Evolutionary conservation across 2,113 vertebrate species (phyloP), one percentile per base, ranked within the genome.

Genomic region (Syngnathus scovelli): DNA sequence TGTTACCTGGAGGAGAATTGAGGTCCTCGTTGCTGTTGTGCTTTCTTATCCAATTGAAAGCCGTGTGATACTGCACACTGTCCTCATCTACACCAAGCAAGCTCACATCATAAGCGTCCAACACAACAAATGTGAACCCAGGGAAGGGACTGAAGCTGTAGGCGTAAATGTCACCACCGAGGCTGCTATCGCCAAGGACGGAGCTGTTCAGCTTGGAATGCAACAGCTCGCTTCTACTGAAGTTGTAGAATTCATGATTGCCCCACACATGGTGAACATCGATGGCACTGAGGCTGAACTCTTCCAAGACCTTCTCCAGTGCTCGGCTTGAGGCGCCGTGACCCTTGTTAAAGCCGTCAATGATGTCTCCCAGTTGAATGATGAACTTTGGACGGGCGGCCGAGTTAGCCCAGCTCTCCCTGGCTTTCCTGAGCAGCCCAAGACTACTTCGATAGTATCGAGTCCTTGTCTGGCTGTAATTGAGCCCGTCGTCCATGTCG

Each of bases 211-310:
- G 92, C 51, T 69, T 59, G 0, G 83, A 96, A 7, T 39, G 61
- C 19, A 74, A 68, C 75, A 98, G 87, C 46, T 71, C 78, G 19
- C 89, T 78, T 78, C 96, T 84, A 76, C 83, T 93, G 85, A 98
- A 99, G 87, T 98, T 99, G 27, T 98, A 99, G 3, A 98, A 89
- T 78, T 99, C 96, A 23, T 99, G 96, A 82, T 99, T 99, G 0
- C 96, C 96, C 96, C 96, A 99, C 0, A 92, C 86, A 33, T 99
- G 95, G 66, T 97, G 94, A 2, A 95, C 92, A 7, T 90, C 83
- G 27, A 67, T 79, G 2, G 79, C 69, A 15, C 91, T 72, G 75
- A 66, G 85, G 67, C 83, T 43, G 68, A 98, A 88, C 12, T 81
- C 90, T 0, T 19, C 68, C 81, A 96, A 72, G 21, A 98, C 94